Evolutionary conservation across 2,113 vertebrate genomes (phyloP).

Genomic region (Plectropomus leopardus): DNA sequence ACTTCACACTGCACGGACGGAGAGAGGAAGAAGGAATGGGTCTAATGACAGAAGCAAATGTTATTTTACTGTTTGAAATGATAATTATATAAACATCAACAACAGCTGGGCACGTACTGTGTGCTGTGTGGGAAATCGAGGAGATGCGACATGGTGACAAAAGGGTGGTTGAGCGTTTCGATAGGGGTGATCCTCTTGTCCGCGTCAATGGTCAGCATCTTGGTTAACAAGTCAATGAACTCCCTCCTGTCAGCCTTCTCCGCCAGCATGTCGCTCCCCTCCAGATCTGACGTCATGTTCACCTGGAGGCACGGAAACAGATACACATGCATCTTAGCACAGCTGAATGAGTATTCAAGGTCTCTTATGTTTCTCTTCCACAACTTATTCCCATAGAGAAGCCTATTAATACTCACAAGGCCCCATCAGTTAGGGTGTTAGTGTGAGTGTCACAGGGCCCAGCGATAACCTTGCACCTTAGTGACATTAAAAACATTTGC

Average conservation of each 20-base stretch:
- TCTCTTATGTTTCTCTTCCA: conserved; percentile 15
- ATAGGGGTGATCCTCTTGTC: conserved; percentile 99
- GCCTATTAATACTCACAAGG: conserved; percentile 71
- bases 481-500: conserved; percentile 82
- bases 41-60: conserved; percentile 11
- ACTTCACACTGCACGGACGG: conserved; percentile 91
- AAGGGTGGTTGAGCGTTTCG: conserved; percentile 98
- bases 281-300: conserved; percentile 96
- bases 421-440: conserved; percentile 68
- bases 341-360: conserved; percentile 5
- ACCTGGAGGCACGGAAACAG: conserved; percentile 85
- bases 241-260: conserved; percentile 98
- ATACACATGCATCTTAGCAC: conserved; percentile 26
- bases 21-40: not conserved
- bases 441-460: conserved; percentile 52
- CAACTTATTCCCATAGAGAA: conserved; percentile 48
- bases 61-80: conserved; percentile 4
- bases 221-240: conserved; percentile 98
- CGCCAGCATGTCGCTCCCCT: conserved; percentile 97
- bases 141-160: conserved; percentile 97
- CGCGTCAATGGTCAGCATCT: conserved; percentile 98
- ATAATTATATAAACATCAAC: conserved; percentile 2
- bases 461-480: conserved; percentile 77
- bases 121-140: conserved; percentile 98
- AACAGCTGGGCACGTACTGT: conserved; percentile 87